Conservation (phyloP, 1,140 invertebrate species). For the Glossosoma conforme region DNA sequence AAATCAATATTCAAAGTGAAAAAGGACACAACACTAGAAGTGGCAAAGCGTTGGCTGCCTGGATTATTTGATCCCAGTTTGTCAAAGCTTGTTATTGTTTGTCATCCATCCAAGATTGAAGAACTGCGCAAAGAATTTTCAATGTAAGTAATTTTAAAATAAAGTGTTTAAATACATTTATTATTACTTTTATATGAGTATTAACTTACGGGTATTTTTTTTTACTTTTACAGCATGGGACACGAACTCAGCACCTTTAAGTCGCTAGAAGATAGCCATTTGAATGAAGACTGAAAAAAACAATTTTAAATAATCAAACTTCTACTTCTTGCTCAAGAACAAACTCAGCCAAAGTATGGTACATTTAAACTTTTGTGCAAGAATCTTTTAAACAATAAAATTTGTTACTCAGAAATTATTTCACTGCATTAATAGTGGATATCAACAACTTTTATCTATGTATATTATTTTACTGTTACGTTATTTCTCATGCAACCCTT, state of each 20-base stretch:
- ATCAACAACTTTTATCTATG: too few species aligned
- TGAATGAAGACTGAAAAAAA: constrained; percentile 33
- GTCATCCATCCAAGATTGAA: constrained; percentile 68
- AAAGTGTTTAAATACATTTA: constrained; percentile 42
- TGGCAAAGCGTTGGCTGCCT: constrained; percentile 65
- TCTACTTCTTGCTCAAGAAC: too few species aligned
- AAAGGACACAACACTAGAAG: constrained; percentile 56
- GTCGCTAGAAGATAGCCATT: constrained; percentile 51
- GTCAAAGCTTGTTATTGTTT: constrained; percentile 64
- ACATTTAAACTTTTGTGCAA: too few species aligned
- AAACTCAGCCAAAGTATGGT: too few species aligned
- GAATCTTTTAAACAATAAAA: too few species aligned
- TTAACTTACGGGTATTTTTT: constrained; percentile 20
- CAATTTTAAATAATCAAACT: too few species aligned
- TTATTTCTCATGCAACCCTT: too few species aligned
- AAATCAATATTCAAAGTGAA: constrained; percentile 63
- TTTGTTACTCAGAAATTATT: too few species aligned
- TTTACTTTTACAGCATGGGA: constrained; percentile 42
- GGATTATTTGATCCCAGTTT: constrained; percentile 57
- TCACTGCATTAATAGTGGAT: too few species aligned
- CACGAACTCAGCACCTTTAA: constrained; percentile 47
- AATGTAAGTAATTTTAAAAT: constrained; percentile 54
- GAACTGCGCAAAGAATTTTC: constrained; percentile 62
- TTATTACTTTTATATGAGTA: constrained; percentile 16
- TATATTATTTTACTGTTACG: too few species aligned